phyloP scores from a whole-genome alignment of 2,113 vertebrate species.

The Chitala chitala region DNA sequence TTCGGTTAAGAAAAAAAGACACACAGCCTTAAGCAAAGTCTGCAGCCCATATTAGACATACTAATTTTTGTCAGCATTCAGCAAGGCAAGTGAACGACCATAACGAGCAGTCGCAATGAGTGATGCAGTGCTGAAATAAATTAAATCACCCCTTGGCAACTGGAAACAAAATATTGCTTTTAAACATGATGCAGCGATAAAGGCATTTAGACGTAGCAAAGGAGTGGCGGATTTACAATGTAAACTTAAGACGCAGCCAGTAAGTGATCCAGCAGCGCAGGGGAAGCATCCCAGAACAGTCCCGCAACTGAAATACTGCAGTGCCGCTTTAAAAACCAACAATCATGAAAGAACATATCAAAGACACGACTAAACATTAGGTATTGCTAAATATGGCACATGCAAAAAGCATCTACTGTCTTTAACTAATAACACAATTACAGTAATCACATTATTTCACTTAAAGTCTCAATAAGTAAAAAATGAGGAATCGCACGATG shows the following conservation, averaged over 20 bases:
- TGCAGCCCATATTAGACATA: conserved; percentile 46
- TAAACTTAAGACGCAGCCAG: neutral
- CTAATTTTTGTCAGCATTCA: conserved; percentile 69
- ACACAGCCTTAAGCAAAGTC: conserved; percentile 9
- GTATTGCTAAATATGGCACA: too few species aligned
- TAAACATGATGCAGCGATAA: neutral
- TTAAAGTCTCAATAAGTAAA: too few species aligned
- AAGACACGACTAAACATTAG: conserved; percentile 33
- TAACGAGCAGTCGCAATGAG: conserved; percentile 67
- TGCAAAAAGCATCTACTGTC: neutral
- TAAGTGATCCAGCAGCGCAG: neutral
- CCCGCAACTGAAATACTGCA: conserved; percentile 56
- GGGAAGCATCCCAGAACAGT: conserved; percentile 21
- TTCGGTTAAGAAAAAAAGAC: neutral
- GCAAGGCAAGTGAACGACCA: conserved; percentile 55
- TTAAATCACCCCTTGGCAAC: conserved; percentile 57
- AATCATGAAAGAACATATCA: conserved; percentile 42
- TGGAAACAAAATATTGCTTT: conserved; percentile 23
- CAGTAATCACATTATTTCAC: too few species aligned
- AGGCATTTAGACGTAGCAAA: neutral
- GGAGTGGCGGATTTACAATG: neutral
- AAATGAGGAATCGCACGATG: neutral
- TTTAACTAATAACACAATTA: neutral
- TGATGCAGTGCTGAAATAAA: conserved; percentile 76
- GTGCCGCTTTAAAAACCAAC: conserved; percentile 50